Percentiles rank a stretch among this genome's conserved stretches.
These are phyloP conservation scores for Odocoileus virginianus DNA, from an alignment of 2,113 vertebrate genomes.

Conservation along the genomic window DNA sequence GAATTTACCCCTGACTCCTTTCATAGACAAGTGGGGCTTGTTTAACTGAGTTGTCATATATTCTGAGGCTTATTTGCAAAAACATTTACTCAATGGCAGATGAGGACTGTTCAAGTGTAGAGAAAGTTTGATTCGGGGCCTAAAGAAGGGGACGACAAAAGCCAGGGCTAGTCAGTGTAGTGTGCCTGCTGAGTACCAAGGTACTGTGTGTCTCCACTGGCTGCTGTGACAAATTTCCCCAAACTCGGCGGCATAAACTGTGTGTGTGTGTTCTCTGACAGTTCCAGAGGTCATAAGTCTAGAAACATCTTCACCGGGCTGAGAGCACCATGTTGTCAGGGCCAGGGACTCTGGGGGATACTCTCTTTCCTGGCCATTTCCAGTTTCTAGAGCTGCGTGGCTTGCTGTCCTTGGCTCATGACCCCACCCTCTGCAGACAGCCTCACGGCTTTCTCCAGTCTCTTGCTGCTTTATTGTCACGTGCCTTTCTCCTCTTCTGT, in stretches of 20 bases:
- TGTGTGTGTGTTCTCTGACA: neutral
- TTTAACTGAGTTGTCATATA: neutral
- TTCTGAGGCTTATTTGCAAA: neutral
- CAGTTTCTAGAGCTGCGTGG: neutral
- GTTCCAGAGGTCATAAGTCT: neutral
- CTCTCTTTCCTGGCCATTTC: neutral
- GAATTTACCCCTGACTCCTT: neutral
- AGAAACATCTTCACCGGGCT: neutral
- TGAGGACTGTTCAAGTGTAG: neutral
- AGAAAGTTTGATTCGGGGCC: neutral
- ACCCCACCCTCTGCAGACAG: neutral
- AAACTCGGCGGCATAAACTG: neutral
- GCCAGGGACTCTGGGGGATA: neutral
- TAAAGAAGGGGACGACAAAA: neutral
- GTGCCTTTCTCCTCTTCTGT: neutral
- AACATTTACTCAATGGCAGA: neutral
- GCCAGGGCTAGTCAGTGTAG: neutral
- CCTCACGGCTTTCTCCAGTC: neutral
- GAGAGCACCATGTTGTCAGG: neutral
- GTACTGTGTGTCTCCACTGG: accelerated
- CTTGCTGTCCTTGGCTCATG: neutral
- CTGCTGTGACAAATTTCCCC: neutral
- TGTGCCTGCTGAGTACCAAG: neutral
- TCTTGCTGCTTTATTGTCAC: neutral
- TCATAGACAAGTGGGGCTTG: neutral